Conservation (phyloP, 2,113 vertebrate genomes). For the Melospiza georgiana region DNA sequence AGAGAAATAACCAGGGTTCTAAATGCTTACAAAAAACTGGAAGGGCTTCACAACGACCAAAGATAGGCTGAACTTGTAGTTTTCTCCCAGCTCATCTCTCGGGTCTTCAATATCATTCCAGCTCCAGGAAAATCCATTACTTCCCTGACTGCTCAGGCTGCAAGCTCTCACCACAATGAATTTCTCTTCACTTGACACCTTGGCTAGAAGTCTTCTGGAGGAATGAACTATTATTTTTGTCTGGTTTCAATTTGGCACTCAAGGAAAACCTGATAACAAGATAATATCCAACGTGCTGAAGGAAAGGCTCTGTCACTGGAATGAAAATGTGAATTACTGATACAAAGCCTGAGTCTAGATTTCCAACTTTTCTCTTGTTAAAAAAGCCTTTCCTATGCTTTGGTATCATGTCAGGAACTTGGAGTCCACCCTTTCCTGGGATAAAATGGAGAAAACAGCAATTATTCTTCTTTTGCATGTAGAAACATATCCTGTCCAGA, state of each 20-base stretch:
- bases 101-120: background rate
- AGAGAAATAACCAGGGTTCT: background rate
- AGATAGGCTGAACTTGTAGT: background rate
- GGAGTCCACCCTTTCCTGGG: background rate
- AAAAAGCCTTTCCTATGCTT: background rate
- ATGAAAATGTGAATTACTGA: background rate
- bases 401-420: background rate
- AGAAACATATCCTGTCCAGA: background rate
- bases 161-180: background rate
- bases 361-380: background rate
- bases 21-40: background rate
- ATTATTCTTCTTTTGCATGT: background rate
- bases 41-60: background rate
- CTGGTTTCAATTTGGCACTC: slow-evolving; percentile 2
- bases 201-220: background rate
- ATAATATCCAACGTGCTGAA: background rate
- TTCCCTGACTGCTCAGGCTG: slow-evolving; percentile 3
- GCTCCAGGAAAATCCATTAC: background rate
- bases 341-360: background rate
- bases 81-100: background rate
- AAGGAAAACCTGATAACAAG: background rate
- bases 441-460: background rate
- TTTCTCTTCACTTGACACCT: background rate
- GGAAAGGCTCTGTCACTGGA: background rate
- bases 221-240: background rate